phyloP scores from a whole-genome alignment of 2,113 vertebrate species.

The Camelus bactrianus region DNA sequence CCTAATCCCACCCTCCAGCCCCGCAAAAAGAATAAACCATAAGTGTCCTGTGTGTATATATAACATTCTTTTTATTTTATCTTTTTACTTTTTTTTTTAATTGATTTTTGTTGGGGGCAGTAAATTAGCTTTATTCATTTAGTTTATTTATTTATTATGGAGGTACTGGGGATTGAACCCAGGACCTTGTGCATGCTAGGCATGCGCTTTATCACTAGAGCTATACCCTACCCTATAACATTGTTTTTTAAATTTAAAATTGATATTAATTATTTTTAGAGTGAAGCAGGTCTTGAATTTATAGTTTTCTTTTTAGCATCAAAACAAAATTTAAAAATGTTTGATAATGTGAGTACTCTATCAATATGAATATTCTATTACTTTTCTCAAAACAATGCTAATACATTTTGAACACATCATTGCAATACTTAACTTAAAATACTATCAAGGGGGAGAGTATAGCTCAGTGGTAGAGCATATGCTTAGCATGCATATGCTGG shows the following conservation, averaged over 20 bases:
- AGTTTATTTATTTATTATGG: too few species aligned
- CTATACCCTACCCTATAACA: background rate
- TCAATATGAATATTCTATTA: constrained; percentile 61
- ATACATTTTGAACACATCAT: constrained; percentile 72
- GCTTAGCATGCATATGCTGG: too few species aligned
- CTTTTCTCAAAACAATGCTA: constrained; percentile 64
- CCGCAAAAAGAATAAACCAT: constrained; percentile 74
- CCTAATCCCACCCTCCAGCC: too few species aligned
- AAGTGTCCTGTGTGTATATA: constrained; percentile 71
- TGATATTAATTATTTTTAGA: background rate
- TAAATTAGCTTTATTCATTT: too few species aligned
- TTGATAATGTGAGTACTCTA: constrained; percentile 73
- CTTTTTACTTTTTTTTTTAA: background rate
- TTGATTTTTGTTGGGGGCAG: too few species aligned
- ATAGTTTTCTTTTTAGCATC: constrained; percentile 68
- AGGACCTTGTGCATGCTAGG: too few species aligned
- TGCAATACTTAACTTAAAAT: constrained; percentile 62
- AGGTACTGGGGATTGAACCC: too few species aligned
- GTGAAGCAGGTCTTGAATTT: constrained; percentile 26
- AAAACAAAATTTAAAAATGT: constrained; percentile 70
- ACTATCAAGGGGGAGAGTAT: too few species aligned
- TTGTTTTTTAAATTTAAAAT: constrained; percentile 75
- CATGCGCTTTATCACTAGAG: too few species aligned
- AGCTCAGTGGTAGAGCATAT: too few species aligned
- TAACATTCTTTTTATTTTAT: constrained; percentile 57